These are phyloP conservation scores for Symphodus melops DNA, from an alignment of 2,113 vertebrate species.

Conservation along the genomic window DNA sequence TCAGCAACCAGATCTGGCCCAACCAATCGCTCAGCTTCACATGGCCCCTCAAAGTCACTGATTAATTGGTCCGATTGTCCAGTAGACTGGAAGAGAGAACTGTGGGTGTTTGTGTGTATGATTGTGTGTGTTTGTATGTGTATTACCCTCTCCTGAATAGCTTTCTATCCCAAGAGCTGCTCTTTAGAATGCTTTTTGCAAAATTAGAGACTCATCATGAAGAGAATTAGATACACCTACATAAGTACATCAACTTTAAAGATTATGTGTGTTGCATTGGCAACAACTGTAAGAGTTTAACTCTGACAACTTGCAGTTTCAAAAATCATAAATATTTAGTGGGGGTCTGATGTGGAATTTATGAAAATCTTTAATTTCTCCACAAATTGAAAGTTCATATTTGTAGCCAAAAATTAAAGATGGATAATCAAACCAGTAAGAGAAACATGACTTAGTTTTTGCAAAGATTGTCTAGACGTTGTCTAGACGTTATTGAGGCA, in stretches of 20 bases:
- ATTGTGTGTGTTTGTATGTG: conserved; percentile 39
- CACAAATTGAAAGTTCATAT: background rate
- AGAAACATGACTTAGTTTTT: background rate
- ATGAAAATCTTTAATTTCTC: background rate
- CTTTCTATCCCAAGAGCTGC: conserved; percentile 25
- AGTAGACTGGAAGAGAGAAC: conserved; percentile 81
- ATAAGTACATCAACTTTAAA: background rate
- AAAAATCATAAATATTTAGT: background rate
- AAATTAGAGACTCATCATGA: background rate
- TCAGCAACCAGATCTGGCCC: conserved; percentile 50
- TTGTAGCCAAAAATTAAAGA: background rate
- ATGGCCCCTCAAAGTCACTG: conserved; percentile 78
- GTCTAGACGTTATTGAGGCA: conserved; percentile 64
- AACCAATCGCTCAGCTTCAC: conserved; percentile 64
- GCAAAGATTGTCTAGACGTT: conserved; percentile 54
- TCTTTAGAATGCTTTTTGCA: background rate
- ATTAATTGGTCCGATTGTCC: conserved; percentile 85
- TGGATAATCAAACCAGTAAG: background rate
- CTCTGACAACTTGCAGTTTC: background rate
- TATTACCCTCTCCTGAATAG: conserved; percentile 5
- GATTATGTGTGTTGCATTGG: background rate
- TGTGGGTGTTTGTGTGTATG: conserved; percentile 50
- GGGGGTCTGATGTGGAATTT: background rate
- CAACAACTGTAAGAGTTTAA: background rate
- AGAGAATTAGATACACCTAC: background rate